Percentiles rank a stretch among this genome's conserved stretches.
Conservation (phyloP, 2,797 vertebrate genomes). For the Poecilia gillii region DNA sequence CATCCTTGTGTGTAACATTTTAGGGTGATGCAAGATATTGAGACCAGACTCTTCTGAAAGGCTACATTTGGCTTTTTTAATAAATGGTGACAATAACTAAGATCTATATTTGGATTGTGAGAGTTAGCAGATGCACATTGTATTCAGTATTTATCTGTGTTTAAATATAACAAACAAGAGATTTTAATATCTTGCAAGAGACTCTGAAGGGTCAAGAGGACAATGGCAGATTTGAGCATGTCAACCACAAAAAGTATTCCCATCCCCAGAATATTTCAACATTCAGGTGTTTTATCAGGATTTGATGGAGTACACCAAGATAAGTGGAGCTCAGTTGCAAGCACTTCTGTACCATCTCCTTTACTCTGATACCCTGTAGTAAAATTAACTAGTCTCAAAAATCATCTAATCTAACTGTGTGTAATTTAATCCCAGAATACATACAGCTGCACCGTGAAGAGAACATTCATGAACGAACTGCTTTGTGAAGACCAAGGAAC, state of each 20-base stretch:
- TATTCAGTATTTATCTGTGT: not conserved
- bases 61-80: not conserved
- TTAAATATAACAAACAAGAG: not conserved
- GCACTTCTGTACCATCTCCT: too few species aligned
- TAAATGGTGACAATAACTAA: slow-evolving; percentile 1
- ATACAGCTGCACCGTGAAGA: too few species aligned
- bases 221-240: not conserved
- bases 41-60: slow-evolving; percentile 25
- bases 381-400: too few species aligned
- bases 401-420: too few species aligned
- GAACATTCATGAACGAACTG: too few species aligned
- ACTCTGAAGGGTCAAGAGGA: not conserved
- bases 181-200: not conserved
- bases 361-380: too few species aligned
- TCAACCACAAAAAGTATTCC: not conserved
- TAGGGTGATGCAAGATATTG: slow-evolving; percentile 40
- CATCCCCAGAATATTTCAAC: not conserved
- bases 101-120: not conserved
- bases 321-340: not conserved
- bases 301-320: not conserved
- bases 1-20: slow-evolving; percentile 27
- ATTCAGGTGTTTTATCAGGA: not conserved
- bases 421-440: too few species aligned
- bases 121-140: slow-evolving; percentile 9
- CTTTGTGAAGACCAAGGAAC: too few species aligned